Evolutionary conservation across 2,888 invertebrate genomes (phyloP), one percentile per base, ranked within the genome.

Genomic region (Cryptophagus acutangulus): DNA sequence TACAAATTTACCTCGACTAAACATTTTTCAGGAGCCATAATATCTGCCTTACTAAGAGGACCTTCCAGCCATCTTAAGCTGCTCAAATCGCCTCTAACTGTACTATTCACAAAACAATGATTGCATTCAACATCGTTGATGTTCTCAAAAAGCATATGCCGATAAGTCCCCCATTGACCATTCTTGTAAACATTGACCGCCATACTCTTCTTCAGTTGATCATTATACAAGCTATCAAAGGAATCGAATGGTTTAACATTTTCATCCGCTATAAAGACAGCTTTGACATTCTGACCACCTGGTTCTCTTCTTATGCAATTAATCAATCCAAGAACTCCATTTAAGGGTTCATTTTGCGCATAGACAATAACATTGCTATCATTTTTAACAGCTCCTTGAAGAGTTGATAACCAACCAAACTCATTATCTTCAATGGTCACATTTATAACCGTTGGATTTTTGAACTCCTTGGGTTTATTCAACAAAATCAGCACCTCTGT

Each of bases 21-120:
- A 9, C 6, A 8, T 20, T 20, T 20, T 6, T 8, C 9, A 20
- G 9, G 6, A 20, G 6, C 20, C 9, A 20, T 6, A 6, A 8
- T 20, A 6, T 20, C 9, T 6, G 6, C 20, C 20, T 26, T 26
- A 6, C 26, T n/a, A 8, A 26, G 56, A 0, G 75, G 72, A 1
- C 86, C 86, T 66, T 93, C 82, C 3, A 92, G 68, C 91, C 91
- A 92, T n/a, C 71, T 75, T 28, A 96, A 63, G 1, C 89, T 84
- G 0, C 88, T 84, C 38, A 96, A 72, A 63, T 97, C 95, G 34
- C 95, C 95, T 38, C 84, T 77, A 0, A 84, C 81, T 9, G 78
- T 59, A 0, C 84, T 81, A 67, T 90, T 88, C 2, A 84, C 81
- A 63, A 79, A 90, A 0, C 83, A 85, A 63, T 93, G 87, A 46